These are phyloP conservation scores for Otolemur crassicaudatus DNA, from an alignment of 2,797 vertebrate species.

Conservation along the genomic window DNA sequence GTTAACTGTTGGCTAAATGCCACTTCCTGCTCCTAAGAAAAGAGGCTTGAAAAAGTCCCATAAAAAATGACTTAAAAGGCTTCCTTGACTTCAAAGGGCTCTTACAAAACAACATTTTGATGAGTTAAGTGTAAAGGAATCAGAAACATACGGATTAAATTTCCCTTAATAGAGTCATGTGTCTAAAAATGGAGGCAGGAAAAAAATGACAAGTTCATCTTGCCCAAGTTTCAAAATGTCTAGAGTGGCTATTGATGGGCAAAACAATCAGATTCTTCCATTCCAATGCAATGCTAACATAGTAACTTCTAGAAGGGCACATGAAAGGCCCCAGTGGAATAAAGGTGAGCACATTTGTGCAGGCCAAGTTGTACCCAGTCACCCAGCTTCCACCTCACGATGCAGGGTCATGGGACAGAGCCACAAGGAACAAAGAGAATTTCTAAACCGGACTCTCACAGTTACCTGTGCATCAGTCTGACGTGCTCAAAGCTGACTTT, in stretches of 20 bases:
- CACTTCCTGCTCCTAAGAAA: conserved; percentile 84
- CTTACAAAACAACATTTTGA: conserved; percentile 85
- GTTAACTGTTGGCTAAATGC: conserved; percentile 82
- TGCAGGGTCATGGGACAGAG: conserved; percentile 1
- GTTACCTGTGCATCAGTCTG: not conserved
- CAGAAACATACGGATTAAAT: conserved; percentile 85
- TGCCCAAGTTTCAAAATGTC: conserved; percentile 55
- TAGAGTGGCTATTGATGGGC: conserved; percentile 20
- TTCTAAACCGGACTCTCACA: conserved; percentile 14
- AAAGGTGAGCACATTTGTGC: not conserved
- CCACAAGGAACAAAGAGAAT: conserved; percentile 62
- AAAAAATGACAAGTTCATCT: conserved; percentile 73
- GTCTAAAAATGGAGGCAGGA: conserved; percentile 70
- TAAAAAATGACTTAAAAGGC: conserved; percentile 86
- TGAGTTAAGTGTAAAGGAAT: conserved; percentile 85
- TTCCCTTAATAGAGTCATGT: conserved; percentile 82
- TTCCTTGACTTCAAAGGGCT: conserved; percentile 83
- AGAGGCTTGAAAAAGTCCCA: conserved; percentile 82
- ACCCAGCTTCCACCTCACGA: not conserved
- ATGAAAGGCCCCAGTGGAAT: not conserved
- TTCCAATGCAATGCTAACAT: not conserved
- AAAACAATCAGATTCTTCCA: conserved; percentile 39
- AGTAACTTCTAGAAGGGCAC: not conserved
- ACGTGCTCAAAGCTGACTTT: not conserved
- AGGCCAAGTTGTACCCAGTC: not conserved